Percentiles rank a stretch among this genome's conserved stretches.
Evolutionary conservation across 2,888 invertebrate species (phyloP).

Genomic region (Chymomyza fuscimana): DNA sequence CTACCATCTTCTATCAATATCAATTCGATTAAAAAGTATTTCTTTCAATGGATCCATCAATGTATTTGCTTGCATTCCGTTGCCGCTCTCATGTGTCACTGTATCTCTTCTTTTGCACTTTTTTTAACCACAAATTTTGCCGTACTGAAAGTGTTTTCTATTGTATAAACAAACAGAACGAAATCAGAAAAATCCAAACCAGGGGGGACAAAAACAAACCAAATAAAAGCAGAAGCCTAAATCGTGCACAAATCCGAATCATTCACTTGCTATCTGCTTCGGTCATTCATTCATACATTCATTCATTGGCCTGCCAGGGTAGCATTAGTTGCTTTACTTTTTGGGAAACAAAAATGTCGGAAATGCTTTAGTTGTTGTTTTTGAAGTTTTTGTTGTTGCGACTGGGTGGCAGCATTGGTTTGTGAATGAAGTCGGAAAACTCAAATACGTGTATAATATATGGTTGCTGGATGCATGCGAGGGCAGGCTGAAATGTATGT

Average conservation of each 20-base stretch:
- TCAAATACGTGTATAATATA: not conserved
- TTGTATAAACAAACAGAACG: constrained; percentile 10
- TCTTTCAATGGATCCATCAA: not conserved
- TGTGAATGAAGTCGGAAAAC: not conserved
- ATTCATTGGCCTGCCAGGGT: not conserved
- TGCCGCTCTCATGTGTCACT: not conserved
- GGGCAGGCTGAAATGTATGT: too few relatives aligned
- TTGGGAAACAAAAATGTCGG: constrained; percentile 26
- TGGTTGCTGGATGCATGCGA: not conserved
- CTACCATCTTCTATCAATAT: not conserved
- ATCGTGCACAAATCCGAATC: constrained; percentile 36
- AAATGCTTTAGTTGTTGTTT: constrained; percentile 27
- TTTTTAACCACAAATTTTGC: not conserved
- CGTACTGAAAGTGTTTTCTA: constrained; percentile 12
- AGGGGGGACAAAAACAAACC: not conserved
- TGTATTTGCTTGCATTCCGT: not conserved
- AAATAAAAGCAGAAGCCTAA: constrained; percentile 33
- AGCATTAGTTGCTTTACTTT: constrained; percentile 8
- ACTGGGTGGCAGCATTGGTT: not conserved
- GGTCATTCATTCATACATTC: constrained; percentile 22
- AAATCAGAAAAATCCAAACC: too few relatives aligned
- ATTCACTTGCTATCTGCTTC: constrained; percentile 25
- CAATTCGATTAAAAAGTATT: not conserved
- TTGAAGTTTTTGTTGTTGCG: constrained; percentile 8
- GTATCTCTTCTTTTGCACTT: not conserved